Percentiles rank a stretch among this genome's conserved stretches.
Evolutionary conservation across 2,113 vertebrate genomes (phyloP).

Genomic region (Dromaius novaehollandiae): DNA sequence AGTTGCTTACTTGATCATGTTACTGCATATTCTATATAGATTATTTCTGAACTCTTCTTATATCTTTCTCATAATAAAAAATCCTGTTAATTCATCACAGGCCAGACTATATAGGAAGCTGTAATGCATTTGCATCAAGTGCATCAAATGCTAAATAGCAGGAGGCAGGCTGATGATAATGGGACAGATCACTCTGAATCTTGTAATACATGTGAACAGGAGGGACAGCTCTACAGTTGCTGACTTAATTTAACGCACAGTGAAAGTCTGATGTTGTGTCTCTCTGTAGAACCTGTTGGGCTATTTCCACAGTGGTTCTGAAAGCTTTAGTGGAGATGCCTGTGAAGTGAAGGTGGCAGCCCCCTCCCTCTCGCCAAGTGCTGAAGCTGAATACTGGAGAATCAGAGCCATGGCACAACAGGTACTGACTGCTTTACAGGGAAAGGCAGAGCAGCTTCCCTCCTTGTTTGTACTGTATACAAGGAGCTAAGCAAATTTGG

Average conservation of each 20-base stretch:
- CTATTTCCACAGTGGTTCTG: slow-evolving; percentile 93
- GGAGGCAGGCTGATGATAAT: background rate
- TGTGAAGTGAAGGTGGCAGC: slow-evolving; percentile 98
- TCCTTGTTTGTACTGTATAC: background rate
- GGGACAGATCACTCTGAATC: background rate
- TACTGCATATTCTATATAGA: background rate
- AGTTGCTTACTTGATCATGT: background rate
- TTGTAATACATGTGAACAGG: background rate
- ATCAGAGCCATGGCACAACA: slow-evolving; percentile 98
- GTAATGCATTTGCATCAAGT: background rate
- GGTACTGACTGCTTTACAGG: slow-evolving; percentile 71
- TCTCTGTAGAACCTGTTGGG: slow-evolving; percentile 89
- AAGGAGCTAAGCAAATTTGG: background rate
- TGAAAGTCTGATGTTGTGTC: slow-evolving; percentile 35
- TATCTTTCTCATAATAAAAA: background rate
- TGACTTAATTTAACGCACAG: background rate
- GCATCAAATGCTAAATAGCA: background rate
- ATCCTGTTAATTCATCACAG: background rate
- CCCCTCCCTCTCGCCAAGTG: slow-evolving; percentile 88
- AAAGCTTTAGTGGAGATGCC: slow-evolving; percentile 93
- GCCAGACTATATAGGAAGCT: background rate
- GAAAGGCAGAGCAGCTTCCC: background rate
- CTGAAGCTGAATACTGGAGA: slow-evolving; percentile 96
- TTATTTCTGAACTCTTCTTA: background rate
- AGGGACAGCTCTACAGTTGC: background rate